Conservation (phyloP, 2,797 vertebrate species). For the Picus viridis region DNA sequence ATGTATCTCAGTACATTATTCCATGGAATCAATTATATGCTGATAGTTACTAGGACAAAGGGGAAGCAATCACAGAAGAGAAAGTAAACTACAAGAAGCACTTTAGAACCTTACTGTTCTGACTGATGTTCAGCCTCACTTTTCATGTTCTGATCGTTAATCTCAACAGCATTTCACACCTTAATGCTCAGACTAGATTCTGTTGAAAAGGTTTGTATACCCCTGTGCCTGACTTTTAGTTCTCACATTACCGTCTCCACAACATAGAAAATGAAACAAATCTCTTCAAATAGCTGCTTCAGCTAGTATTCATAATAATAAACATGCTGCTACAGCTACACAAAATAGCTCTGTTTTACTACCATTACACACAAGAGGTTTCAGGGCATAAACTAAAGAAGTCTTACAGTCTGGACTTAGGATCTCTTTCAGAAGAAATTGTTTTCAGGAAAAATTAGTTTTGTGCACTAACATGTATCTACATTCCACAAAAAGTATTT, state of each 20-base stretch:
- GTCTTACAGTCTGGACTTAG: neutral
- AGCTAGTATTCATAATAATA: neutral
- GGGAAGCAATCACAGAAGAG: neutral
- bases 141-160: neutral
- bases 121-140: neutral
- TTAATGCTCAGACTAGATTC: neutral
- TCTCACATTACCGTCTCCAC: neutral
- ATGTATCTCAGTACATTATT: neutral
- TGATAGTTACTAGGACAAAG: neutral
- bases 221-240: neutral
- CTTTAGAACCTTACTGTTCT: neutral
- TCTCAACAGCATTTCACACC: neutral
- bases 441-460: neutral
- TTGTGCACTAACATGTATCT: fast-evolving
- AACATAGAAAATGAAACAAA: neutral
- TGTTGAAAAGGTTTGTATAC: neutral
- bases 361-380: neutral
- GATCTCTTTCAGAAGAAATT: neutral
- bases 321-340: neutral
- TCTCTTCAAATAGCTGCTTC: neutral
- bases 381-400: neutral
- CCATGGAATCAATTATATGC: neutral
- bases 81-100: neutral
- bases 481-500: neutral
- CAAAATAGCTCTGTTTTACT: neutral